Base-by-base conservation (phyloP, 2,888 invertebrate species). In the Pristionchus fissidentatus region DNA sequence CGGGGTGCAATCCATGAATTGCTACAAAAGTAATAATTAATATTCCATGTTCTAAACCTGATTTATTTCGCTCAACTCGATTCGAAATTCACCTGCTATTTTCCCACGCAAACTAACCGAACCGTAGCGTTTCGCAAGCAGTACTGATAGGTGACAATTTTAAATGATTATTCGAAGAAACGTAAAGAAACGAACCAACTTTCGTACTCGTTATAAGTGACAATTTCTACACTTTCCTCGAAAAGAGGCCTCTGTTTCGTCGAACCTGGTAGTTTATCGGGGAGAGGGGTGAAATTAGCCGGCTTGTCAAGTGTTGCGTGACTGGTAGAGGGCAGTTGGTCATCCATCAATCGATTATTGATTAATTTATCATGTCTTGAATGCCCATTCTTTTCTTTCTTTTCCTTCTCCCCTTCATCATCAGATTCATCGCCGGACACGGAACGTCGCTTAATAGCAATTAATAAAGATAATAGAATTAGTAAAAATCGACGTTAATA, bases 211-310 rank as follows among this genome's bases (percentile, higher is more conserved):
- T 4, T 22, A 57, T 57, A 10, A 4, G 10, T 22, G 29, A 29
- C 7, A 26, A 22, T 1, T 0, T 5, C 19, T 10, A 10, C 57
- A 26, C 26, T 29, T 60, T 60, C 60, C 19, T 10, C 29, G 32
- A 29, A 29, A 1, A 32, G 19, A 1, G 10, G 32, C 60, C 15
- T 32, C 13, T 26, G 19, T 26, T 26, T 57, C 57, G 19, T 4
- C 29, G 60, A 15, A 77, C 75, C 75, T 49, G 75, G 75, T 77
- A 77, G 49, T 77, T 41, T 49, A 77, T 77, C 75, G 49, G 75
- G 75, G 49, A 77, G 46, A 32, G 7, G 49, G 3, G 35, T 49
- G 29, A 29, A 70, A 26, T 70, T 70, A 26, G 26, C 10, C 26
- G 38, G 29, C 41, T 77, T 77, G 22, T 32, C 75, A 77, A 29